A percentile compares a stretch with the other conserved stretches of the same genome.
These are phyloP conservation scores for Astur gentilis DNA, from an alignment of 2,113 vertebrate genomes.

Conservation along the genomic window DNA sequence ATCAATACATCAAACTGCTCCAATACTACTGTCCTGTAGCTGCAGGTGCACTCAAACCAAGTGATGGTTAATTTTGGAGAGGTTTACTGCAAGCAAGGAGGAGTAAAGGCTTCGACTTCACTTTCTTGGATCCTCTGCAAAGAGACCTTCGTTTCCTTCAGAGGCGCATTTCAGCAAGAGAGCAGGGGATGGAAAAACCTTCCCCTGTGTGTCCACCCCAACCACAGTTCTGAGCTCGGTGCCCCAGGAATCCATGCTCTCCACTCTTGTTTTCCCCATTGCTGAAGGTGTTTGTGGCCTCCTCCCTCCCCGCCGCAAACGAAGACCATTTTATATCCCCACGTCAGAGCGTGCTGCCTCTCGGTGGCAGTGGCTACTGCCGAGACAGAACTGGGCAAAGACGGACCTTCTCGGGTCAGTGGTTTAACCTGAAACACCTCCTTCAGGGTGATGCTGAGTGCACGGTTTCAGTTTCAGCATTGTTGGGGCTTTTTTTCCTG, in stretches of 20 bases:
- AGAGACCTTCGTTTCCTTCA: background rate
- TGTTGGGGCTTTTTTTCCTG: background rate
- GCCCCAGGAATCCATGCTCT: accelerated
- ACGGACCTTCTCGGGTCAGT: background rate
- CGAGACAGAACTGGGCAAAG: background rate
- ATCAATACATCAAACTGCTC: background rate
- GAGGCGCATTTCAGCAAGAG: background rate
- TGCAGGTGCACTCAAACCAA: background rate
- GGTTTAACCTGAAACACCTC: background rate
- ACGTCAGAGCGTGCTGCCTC: background rate
- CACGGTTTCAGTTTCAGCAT: background rate
- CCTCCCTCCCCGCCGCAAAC: background rate
- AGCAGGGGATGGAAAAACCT: background rate
- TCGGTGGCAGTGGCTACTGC: background rate
- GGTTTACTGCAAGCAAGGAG: background rate
- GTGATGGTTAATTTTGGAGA: background rate
- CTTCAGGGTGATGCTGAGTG: background rate
- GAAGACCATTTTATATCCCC: background rate
- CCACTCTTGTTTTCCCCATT: accelerated
- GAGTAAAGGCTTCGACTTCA: background rate
- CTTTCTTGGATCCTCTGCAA: background rate
- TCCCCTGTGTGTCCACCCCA: too few species aligned
- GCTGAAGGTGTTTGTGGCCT: background rate
- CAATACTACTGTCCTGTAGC: background rate
- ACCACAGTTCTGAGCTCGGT: accelerated